Percentiles rank a stretch among this genome's conserved stretches.
Evolutionary conservation across 2,113 vertebrate genomes (phyloP).

Genomic region (Oophaga pumilio): DNA sequence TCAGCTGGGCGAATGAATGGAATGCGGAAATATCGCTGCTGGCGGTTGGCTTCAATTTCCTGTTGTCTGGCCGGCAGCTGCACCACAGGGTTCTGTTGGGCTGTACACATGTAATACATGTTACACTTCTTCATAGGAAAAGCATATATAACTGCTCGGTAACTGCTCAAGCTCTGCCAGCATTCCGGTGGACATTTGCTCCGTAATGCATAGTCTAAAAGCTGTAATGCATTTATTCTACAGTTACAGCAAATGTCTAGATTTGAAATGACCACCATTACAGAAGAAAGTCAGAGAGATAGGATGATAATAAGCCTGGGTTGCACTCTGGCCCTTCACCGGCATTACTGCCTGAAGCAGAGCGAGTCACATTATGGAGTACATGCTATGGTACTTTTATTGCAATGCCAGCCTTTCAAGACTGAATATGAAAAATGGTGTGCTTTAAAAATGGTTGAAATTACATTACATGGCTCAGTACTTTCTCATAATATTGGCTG

Average conservation of each 20-base stretch:
- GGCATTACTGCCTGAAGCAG: slow-evolving; percentile 11
- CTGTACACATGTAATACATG: slow-evolving; percentile 65
- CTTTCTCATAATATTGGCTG: slow-evolving; percentile 31
- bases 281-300: background rate
- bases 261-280: background rate
- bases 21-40: slow-evolving; percentile 96
- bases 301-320: slow-evolving; percentile 17
- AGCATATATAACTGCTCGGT: background rate
- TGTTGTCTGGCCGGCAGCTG: slow-evolving; percentile 81
- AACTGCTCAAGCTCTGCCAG: background rate
- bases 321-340: background rate
- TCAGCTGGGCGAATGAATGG: slow-evolving; percentile 93
- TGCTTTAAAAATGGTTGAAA: slow-evolving; percentile 39
- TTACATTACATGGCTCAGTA: slow-evolving; percentile 51
- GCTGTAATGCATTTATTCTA: background rate
- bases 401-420: slow-evolving; percentile 29
- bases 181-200: background rate
- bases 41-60: slow-evolving; percentile 83
- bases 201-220: background rate
- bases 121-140: background rate
- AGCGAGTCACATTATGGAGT: slow-evolving; percentile 8
- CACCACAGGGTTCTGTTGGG: slow-evolving; percentile 81
- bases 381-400: slow-evolving; percentile 24
- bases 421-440: slow-evolving; percentile 42
- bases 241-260: background rate